These are phyloP conservation scores for Fundulus diaphanus DNA, from an alignment of 2,797 vertebrate genomes.

Conservation along the genomic window DNA sequence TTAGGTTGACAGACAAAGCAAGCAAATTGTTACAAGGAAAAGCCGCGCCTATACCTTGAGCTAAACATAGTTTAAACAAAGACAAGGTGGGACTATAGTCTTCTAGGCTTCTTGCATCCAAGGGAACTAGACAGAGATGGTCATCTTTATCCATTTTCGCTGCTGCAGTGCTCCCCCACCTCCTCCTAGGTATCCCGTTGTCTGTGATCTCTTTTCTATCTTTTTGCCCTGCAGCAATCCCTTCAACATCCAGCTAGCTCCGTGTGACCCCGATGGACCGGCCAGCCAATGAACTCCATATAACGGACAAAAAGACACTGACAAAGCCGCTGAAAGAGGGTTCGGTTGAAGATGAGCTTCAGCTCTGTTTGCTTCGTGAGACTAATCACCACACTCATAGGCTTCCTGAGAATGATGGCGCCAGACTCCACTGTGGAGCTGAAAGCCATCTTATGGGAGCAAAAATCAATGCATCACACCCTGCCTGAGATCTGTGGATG, in stretches of 20 bases:
- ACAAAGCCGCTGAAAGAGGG: conserved; percentile 42
- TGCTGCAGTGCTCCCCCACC: conserved; percentile 26
- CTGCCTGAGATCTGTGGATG: conserved; percentile 44
- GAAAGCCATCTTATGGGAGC: conserved; percentile 47
- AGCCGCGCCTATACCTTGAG: neutral
- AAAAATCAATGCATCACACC: conserved; percentile 57
- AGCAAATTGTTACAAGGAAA: neutral
- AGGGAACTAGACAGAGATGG: conserved; percentile 24
- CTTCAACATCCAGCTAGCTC: conserved; percentile 44
- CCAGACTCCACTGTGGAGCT: conserved; percentile 34
- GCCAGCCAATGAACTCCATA: conserved; percentile 51
- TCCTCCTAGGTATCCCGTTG: conserved; percentile 40
- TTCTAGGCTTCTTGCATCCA: neutral
- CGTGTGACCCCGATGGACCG: conserved; percentile 48
- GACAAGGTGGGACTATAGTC: neutral
- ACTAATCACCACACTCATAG: conserved; percentile 45
- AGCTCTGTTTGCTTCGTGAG: conserved; percentile 18
- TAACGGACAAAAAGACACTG: conserved; percentile 25
- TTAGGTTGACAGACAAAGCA: neutral
- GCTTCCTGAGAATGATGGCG: conserved; percentile 29
- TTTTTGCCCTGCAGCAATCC: conserved; percentile 60
- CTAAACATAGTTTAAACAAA: neutral
- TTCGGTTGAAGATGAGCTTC: conserved; percentile 10
- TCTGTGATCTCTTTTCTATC: conserved; percentile 58
- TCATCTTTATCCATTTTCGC: conserved; percentile 33